Conservation (phyloP, 2,113 vertebrate species). For the Hemicordylus capensis region DNA sequence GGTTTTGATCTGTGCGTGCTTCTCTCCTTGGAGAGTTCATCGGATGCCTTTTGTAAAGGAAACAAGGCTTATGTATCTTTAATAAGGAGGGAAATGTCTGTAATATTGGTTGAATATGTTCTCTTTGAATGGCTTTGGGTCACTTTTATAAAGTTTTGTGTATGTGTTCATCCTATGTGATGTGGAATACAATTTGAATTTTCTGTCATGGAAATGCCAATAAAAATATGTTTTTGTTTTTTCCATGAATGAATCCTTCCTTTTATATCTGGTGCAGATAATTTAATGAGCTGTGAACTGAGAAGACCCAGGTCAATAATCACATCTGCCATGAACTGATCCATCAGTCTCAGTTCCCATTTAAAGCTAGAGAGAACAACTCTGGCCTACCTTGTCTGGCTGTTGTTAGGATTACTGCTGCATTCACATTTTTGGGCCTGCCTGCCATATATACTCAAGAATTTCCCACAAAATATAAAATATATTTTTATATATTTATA, state of each 20-base stretch:
- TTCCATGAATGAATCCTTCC: constrained; percentile 25
- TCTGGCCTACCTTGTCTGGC: neutral
- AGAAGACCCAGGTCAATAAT: neutral
- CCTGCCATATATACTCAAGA: neutral
- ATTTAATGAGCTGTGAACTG: neutral
- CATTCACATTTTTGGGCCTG: neutral
- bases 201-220: constrained; percentile 49
- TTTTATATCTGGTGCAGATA: neutral
- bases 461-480: too few relatives aligned
- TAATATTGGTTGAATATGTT: neutral
- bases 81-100: constrained; percentile 19
- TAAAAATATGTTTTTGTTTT: neutral
- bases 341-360: too few relatives aligned
- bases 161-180: constrained; percentile 60
- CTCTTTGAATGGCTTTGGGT: constrained; percentile 33
- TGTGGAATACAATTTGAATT: constrained; percentile 16
- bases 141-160: constrained; percentile 64
- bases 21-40: constrained; percentile 53
- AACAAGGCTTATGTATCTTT: constrained; percentile 26
- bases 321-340: neutral
- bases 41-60: constrained; percentile 74
- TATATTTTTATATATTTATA: too few relatives aligned
- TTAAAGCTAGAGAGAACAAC: neutral
- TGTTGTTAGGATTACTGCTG: neutral
- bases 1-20: constrained; percentile 6